Evolutionary conservation across 2,888 invertebrate genomes (phyloP).

Genomic region (Blastobasis adustella): DNA sequence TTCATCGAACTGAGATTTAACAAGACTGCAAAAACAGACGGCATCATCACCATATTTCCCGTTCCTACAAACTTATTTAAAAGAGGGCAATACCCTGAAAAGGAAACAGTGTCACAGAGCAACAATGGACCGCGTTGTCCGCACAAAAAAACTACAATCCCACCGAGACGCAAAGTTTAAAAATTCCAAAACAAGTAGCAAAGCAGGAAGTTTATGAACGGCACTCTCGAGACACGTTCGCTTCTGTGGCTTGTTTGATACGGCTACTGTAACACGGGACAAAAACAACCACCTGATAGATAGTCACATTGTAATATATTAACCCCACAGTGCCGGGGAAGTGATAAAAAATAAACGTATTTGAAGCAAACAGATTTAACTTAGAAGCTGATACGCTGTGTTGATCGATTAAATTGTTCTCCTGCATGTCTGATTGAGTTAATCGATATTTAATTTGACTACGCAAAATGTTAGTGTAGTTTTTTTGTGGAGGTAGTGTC

Average conservation of each 20-base stretch:
- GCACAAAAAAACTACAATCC: conserved; percentile 6
- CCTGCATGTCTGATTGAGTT: no score
- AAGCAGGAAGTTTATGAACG: conserved; percentile 6
- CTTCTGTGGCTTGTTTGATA: background rate
- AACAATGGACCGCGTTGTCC: background rate
- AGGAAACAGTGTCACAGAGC: background rate
- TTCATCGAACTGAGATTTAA: background rate
- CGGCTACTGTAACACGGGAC: background rate
- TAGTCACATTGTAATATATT: background rate
- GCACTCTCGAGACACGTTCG: conserved; percentile 1
- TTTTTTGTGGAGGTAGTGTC: no score
- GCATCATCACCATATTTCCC: background rate
- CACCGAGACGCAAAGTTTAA: conserved; percentile 9
- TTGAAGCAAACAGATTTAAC: background rate
- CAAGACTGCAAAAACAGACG: background rate
- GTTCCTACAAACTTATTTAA: background rate
- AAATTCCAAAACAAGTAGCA: conserved; percentile 4
- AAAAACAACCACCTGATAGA: background rate
- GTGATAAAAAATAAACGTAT: background rate
- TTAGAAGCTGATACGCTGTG: background rate
- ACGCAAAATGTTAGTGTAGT: no score
- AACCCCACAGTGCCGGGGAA: background rate
- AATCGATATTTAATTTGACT: no score
- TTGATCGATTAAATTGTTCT: background rate
- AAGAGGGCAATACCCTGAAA: background rate